Base-by-base conservation (phyloP, 2,888 invertebrate genomes). In the Agrochola lota region DNA sequence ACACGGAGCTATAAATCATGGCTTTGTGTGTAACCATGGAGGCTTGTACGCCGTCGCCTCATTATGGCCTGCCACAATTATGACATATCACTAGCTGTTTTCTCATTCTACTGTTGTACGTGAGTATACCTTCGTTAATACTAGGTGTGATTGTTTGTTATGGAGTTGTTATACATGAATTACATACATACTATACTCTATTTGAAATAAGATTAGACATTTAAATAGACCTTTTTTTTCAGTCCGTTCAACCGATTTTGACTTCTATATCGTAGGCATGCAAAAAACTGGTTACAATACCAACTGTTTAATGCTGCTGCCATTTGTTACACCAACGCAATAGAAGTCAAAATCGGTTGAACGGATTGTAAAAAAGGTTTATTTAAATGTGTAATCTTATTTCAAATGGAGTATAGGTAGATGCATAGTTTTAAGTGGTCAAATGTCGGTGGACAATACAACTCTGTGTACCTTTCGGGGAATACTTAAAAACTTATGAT, bases 1-100 rank as follows among this genome's bases (percentile, higher is more conserved):
- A 91, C 91, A 91, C 91, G 91, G 90, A 86, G 91, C 92, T 86
- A 94, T 95, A 94, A 95, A 95, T 95, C 95, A 95, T 89, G 88
- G 91, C 91, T 93, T 95, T 95, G 95, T 95, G 91, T 91, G 91
- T 91, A 91, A 87, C 92, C 89, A 87, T 85, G 88, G 90, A 85
- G 91, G 92, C 90, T 90, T 91, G 91, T 91, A 87, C 87, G 87
- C 78, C 78, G 87, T 81, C 85, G 88, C 82, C 90, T 91, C 91
- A 91, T 91, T 93, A 91, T 91, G 88, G 85, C 85, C 82, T 75
- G 86, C 85, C 87, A 89, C 91, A 90, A 93, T 92, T 91, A 92
- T 93, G 93, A 93, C 90, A 88, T 92, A 91, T 93, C 87, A 85
- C 87, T 80, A 79, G 84, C 74, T 81, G 73, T 87, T 86, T 85